A percentile compares a stretch with the other conserved stretches of the same genome.
phyloP scores from a whole-genome alignment of 2,113 vertebrate species.

The Heterochromis multidens region DNA sequence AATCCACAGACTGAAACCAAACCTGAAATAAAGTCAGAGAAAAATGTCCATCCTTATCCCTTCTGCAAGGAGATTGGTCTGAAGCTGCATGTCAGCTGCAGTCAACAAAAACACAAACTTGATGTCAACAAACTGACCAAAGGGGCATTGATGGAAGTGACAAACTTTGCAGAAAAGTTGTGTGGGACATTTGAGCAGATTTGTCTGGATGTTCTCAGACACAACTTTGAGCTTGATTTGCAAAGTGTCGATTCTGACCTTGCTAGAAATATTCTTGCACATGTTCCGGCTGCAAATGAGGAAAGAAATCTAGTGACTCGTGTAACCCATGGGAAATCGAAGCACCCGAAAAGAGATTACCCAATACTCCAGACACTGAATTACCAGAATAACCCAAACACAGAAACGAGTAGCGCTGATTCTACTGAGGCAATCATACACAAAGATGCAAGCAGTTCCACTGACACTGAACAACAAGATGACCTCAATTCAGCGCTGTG shows the following conservation, averaged over 20 bases:
- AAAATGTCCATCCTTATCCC: background rate
- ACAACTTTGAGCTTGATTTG: constrained; percentile 15
- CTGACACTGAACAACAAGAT: background rate
- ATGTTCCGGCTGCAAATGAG: background rate
- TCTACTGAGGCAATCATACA: background rate
- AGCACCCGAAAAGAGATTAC: background rate
- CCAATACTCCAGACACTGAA: background rate
- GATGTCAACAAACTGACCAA: background rate
- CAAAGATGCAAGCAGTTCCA: background rate
- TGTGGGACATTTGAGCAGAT: constrained; percentile 37
- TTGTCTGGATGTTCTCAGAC: constrained; percentile 11
- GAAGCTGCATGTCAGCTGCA: background rate
- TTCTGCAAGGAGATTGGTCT: background rate
- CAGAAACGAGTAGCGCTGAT: background rate
- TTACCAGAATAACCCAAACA: background rate
- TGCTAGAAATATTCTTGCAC: background rate
- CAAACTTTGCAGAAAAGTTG: constrained; percentile 18
- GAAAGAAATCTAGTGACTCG: background rate
- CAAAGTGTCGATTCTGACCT: background rate
- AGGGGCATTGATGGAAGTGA: constrained; percentile 12
- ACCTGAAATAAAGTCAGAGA: background rate
- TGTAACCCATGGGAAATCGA: background rate
- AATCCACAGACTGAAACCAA: background rate
- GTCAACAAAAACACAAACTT: background rate
- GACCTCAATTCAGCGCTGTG: background rate